Evolutionary conservation across 2,113 vertebrate genomes (phyloP).

Genomic region (Agapornis roseicollis): DNA sequence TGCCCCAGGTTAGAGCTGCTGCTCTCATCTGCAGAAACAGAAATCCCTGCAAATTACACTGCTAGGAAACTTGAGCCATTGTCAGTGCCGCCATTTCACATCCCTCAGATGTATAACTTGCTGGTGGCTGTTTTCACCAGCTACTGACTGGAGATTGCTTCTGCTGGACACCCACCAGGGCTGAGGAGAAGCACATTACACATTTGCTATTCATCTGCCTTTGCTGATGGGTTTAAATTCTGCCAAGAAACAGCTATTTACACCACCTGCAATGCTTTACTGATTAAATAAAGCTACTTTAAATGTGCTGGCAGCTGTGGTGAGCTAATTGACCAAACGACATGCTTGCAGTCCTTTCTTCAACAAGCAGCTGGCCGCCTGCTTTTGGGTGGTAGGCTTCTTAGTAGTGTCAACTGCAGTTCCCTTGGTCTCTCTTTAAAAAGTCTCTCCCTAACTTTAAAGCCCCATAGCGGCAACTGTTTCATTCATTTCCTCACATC

Average conservation of each 20-base stretch:
- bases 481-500: background rate
- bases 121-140: background rate
- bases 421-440: background rate
- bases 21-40: background rate
- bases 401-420: background rate
- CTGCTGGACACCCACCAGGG: background rate
- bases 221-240: background rate
- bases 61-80: background rate
- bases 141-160: background rate
- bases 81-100: fast-evolving
- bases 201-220: background rate
- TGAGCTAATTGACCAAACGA: background rate
- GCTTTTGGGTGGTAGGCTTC: background rate
- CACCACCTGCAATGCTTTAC: background rate
- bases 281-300: background rate
- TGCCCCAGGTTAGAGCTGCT: background rate
- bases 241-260: background rate
- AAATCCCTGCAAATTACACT: background rate
- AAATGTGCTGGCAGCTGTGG: background rate
- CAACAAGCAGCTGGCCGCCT: background rate
- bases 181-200: background rate
- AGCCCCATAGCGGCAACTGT: background rate
- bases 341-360: background rate
- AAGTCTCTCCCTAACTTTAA: background rate
- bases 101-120: background rate